Base-by-base conservation (phyloP, 2,888 invertebrate species). In the Tetranychus piercei region DNA sequence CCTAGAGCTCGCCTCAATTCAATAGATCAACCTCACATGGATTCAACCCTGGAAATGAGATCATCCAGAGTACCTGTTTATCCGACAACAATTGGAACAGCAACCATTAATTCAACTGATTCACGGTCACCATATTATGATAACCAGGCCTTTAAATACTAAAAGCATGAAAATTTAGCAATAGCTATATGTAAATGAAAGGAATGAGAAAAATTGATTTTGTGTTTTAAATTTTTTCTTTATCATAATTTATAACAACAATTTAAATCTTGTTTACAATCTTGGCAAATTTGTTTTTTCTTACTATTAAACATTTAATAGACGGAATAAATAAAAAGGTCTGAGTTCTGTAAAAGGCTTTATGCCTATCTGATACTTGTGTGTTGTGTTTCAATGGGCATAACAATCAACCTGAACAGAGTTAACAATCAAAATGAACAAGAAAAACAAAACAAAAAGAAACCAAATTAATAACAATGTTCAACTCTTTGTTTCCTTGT, bases 1-100 rank as follows among this genome's bases (percentile, higher is more conserved):
- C 69, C 69, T 69, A 5, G 69, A 23, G 69, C 69, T 69, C 69
- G 69, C 6, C 69, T 69, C 22, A 69, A 69, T 69, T 69, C 69
- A 69, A 23, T 69, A 22, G 34, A 23, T 69, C 20, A 22, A 69
- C 22, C 18, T 69, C 55, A 9, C 9, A 55, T 55, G 55, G 69
- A 69, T 69, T 23, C 20, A 23, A 69, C 69, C 18, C 9, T 69
- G 69, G 69, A 69, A 69, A 20, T 69, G 20, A 18, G 34, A 23
- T 69, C 69, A 69, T 69, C 69, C 6, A 18, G 69, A 20, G 8
- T 23, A 20, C 22, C 69, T 11, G 34, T 23, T 69, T 69, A 69
- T n/a, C 69, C 69, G 11, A 55, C 9, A 34, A 66, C n/a, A 18
- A 66, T 66, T 66, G 20, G 20, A 6, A 8, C 11, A 18, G 22